phyloP scores from a whole-genome alignment of 2,797 vertebrate genomes.

The Takifugu ocellatus region DNA sequence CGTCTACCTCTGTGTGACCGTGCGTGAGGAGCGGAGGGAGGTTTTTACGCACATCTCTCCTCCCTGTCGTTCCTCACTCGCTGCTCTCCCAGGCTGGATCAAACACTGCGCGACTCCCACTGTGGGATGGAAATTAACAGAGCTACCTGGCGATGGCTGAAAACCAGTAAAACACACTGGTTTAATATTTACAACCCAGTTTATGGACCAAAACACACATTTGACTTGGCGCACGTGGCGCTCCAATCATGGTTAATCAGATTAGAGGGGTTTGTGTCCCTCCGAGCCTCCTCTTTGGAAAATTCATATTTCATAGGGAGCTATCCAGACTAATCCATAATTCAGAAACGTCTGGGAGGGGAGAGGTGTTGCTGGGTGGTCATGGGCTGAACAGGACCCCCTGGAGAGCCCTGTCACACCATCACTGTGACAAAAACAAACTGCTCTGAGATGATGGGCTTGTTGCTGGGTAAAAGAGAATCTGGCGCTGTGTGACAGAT shows the following conservation, averaged over 20 bases:
- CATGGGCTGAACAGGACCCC: slow-evolving; percentile 42
- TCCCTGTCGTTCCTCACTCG: slow-evolving; percentile 27
- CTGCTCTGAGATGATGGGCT: slow-evolving; percentile 51
- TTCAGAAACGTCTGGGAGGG: slow-evolving; percentile 65
- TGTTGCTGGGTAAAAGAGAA: slow-evolving; percentile 65
- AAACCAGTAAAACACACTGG: no score
- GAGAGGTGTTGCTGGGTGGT: slow-evolving; percentile 39
- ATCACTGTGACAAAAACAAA: slow-evolving; percentile 63
- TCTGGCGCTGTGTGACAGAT: slow-evolving; percentile 35
- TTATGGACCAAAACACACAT: background rate
- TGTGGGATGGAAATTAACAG: background rate
- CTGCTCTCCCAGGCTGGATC: slow-evolving; percentile 8
- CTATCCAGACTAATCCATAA: slow-evolving; percentile 70
- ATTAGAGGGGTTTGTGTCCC: slow-evolving; percentile 22
- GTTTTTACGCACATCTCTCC: slow-evolving; percentile 17
- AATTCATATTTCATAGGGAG: slow-evolving; percentile 73
- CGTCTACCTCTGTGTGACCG: slow-evolving; percentile 21
- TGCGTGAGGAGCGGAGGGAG: slow-evolving; percentile 20
- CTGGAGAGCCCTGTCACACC: slow-evolving; percentile 52
- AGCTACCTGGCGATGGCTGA: background rate
- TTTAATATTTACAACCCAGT: no score
- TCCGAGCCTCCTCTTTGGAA: slow-evolving; percentile 15
- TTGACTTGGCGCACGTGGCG: background rate
- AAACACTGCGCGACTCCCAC: background rate
- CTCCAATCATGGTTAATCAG: background rate